Conservation (phyloP, 2,113 vertebrate species). For the Oxygymnocypris stewartii region DNA sequence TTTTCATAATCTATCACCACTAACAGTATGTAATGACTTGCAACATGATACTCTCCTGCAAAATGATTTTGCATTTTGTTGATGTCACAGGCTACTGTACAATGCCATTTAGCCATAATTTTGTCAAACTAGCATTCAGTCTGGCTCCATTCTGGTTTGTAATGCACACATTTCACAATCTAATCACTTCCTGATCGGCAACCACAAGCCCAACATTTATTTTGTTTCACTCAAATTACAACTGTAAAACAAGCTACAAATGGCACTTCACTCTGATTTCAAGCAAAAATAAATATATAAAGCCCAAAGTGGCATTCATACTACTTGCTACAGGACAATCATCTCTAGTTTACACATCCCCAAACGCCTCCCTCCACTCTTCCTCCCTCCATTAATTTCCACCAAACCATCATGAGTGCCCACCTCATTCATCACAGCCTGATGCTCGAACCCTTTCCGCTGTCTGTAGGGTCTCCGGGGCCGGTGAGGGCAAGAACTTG, state of each 20-base stretch:
- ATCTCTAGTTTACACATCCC: neutral
- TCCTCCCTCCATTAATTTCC: slow-evolving; percentile 12
- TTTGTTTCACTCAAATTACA: neutral
- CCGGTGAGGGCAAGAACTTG: neutral
- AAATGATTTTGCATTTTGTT: neutral
- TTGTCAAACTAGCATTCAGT: neutral
- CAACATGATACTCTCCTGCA: neutral
- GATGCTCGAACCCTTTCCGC: slow-evolving; percentile 14
- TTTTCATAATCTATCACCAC: neutral
- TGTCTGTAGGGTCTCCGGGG: slow-evolving; percentile 26
- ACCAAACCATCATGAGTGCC: slow-evolving; percentile 12
- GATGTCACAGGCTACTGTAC: neutral
- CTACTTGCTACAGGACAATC: neutral
- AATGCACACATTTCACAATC: neutral
- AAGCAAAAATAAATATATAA: slow-evolving; percentile 1
- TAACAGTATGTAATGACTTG: neutral
- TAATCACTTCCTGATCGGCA: neutral
- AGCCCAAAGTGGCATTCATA: slow-evolving; percentile 1
- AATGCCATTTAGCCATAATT: neutral
- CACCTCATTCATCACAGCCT: slow-evolving; percentile 45
- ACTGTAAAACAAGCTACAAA: neutral
- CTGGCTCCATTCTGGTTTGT: neutral
- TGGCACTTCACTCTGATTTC: neutral
- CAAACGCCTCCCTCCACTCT: neutral
- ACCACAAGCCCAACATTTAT: neutral